A percentile compares a stretch with the other conserved stretches of the same genome.
Conservation (phyloP, 2,113 vertebrate genomes). For the Miniopterus natalensis region DNA sequence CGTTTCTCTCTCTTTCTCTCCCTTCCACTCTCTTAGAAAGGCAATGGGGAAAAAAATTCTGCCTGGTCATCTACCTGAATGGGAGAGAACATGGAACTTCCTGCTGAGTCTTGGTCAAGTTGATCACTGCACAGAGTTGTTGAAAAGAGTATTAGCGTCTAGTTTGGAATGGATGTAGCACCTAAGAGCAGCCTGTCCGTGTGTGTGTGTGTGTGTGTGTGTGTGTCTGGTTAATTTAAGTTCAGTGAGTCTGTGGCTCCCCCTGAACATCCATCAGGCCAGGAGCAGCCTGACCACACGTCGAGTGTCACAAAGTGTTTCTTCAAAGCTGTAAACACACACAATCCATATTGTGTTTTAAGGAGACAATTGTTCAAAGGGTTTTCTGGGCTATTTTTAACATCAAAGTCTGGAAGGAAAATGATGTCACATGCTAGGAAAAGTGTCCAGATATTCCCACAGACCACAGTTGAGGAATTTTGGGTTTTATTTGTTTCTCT, state of each 20-base stretch:
- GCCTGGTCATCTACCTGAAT: too few species aligned
- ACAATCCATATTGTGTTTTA: constrained; percentile 41
- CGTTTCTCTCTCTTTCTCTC: too few species aligned
- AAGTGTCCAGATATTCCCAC: constrained; percentile 49
- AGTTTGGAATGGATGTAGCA: not conserved
- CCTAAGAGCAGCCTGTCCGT: not conserved
- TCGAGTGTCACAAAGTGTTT: not conserved
- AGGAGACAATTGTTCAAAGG: constrained; percentile 53
- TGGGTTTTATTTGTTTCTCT: constrained; percentile 50
- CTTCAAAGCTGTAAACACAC: constrained; percentile 58
- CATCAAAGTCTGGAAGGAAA: constrained; percentile 51
- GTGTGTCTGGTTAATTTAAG: not conserved
- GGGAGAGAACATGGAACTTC: not conserved
- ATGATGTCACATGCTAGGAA: constrained; percentile 35
- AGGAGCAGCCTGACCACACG: constrained; percentile 5
- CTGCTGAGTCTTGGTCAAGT: not conserved
- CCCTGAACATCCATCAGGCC: not conserved
- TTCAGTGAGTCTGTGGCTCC: not conserved
- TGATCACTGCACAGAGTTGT: not conserved
- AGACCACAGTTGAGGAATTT: not conserved
- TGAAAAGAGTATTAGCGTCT: not conserved
- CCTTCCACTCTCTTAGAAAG: too few species aligned
- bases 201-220: not conserved
- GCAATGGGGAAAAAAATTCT: too few species aligned
- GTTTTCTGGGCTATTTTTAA: constrained; percentile 63